Percentiles rank a stretch among this genome's conserved stretches.
Conservation (phyloP, 2,888 invertebrate genomes). For the Gymnocheta viridis region DNA sequence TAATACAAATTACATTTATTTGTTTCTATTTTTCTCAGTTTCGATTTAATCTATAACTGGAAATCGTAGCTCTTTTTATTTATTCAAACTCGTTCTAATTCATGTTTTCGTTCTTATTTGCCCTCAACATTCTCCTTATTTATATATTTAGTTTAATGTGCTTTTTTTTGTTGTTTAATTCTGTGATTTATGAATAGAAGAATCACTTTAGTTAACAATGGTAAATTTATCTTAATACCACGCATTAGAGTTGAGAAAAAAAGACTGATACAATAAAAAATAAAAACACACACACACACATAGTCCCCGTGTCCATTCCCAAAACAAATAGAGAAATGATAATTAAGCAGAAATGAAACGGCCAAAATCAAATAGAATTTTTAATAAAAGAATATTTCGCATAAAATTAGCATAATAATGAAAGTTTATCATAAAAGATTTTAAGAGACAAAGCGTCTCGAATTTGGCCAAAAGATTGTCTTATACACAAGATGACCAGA, state of each 20-base stretch:
- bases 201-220: slow-evolving; percentile 52
- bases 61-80: not conserved
- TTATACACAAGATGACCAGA: slow-evolving; percentile 65
- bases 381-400: slow-evolving; percentile 67
- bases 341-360: slow-evolving; percentile 71
- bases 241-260: not conserved
- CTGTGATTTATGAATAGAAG: slow-evolving; percentile 55
- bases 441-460: slow-evolving; percentile 65
- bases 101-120: not conserved
- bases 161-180: slow-evolving; percentile 15
- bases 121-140: slow-evolving; percentile 5
- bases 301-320: not conserved
- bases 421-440: slow-evolving; percentile 61
- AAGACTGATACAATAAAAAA: slow-evolving; percentile 40
- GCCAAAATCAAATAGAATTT: slow-evolving; percentile 72
- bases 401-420: slow-evolving; percentile 77
- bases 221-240: slow-evolving; percentile 51
- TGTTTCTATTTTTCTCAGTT: not conserved
- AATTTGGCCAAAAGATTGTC: slow-evolving; percentile 25
- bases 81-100: slow-evolving; percentile 47
- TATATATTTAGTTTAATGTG: not conserved
- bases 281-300: not conserved
- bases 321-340: slow-evolving; percentile 32
- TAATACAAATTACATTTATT: not conserved
- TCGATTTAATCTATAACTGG: not conserved